phyloP scores from a whole-genome alignment of 1,140 invertebrate genomes.

The Caerostris extrusa region DNA sequence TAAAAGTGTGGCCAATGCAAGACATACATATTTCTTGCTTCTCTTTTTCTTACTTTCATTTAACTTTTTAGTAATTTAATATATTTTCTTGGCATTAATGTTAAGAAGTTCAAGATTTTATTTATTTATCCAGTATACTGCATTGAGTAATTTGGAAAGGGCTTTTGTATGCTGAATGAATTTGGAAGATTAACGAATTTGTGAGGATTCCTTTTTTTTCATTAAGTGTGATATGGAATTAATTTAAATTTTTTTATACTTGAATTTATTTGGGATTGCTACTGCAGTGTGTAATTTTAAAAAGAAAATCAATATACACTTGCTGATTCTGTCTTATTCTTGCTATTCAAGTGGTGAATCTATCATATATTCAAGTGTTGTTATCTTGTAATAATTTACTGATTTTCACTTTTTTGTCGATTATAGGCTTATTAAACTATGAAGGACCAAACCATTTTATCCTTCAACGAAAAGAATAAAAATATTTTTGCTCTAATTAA shows the following conservation, averaged over 20 bases:
- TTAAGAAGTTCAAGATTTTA: not conserved
- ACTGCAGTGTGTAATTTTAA: too few relatives aligned
- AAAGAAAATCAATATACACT: too few relatives aligned
- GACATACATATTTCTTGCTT: not conserved
- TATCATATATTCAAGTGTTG: too few relatives aligned
- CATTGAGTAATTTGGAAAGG: not conserved
- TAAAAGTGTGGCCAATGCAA: not conserved
- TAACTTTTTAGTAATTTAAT: slow-evolving; percentile 1
- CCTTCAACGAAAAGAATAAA: too few relatives aligned
- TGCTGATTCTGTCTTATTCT: too few relatives aligned
- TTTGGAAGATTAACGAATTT: slow-evolving; percentile 3
- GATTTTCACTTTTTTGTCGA: too few relatives aligned
- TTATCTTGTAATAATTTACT: too few relatives aligned
- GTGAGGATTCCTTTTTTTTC: not conserved
- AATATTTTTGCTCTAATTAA: too few relatives aligned
- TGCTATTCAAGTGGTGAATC: too few relatives aligned
- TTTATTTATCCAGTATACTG: not conserved
- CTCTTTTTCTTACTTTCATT: not conserved
- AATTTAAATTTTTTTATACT: not conserved
- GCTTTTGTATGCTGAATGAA: not conserved
- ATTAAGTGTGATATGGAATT: not conserved
- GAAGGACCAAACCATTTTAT: too few relatives aligned
- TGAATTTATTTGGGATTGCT: not conserved
- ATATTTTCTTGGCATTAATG: slow-evolving; percentile 6
- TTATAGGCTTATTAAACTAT: too few relatives aligned